Evolutionary conservation across 1,140 invertebrate genomes (phyloP), one percentile per base, ranked within the genome.

Genomic region (Choristoneura fumiferana): DNA sequence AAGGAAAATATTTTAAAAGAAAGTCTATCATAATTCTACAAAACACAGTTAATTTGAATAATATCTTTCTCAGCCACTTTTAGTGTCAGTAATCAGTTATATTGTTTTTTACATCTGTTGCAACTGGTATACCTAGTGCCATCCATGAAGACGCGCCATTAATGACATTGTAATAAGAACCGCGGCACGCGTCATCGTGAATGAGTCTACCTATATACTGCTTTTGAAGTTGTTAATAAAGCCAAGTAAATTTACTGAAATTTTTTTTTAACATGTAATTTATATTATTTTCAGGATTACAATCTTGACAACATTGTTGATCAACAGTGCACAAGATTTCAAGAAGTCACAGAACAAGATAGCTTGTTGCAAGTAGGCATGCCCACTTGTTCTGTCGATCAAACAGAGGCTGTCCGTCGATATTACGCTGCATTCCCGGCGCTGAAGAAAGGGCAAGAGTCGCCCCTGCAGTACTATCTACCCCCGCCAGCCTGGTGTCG

Each of bases 351-450:
- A 71, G 85, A 85, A 73, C 75, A 81, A 74, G 71, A 84, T 68
- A 67, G 72, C 54, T 60, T 70, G 39, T 69, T 81, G 57, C 62
- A 67, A 65, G 72, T 78, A 87, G 84, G 83, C 65, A 89, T 89
- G 84, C 86, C 84, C 68, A 86, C 78, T 67, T 79, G 80, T 79
- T 84, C 84, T 40, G 58, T 84, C 57, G 87, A 89, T 67, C 87
- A 88, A 68, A 76, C 78, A 60, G 89, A 90, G 71, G 89, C 89
- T 80, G 88, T 89, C 67, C 84, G 88, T 67, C 76, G 86, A 77
- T 90, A 90, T 73, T 90, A 89, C 76, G 89, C 89, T 79, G 89
- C 89, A 60, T 90, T 90, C 71, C 89, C 89, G 62, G 85, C 89
- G 67, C 76, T 90, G 40, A 87, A 85, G 63, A 89, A 89, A 76